These are phyloP conservation scores for Pao palembangensis DNA, from an alignment of 2,113 vertebrate genomes.

Conservation along the genomic window DNA sequence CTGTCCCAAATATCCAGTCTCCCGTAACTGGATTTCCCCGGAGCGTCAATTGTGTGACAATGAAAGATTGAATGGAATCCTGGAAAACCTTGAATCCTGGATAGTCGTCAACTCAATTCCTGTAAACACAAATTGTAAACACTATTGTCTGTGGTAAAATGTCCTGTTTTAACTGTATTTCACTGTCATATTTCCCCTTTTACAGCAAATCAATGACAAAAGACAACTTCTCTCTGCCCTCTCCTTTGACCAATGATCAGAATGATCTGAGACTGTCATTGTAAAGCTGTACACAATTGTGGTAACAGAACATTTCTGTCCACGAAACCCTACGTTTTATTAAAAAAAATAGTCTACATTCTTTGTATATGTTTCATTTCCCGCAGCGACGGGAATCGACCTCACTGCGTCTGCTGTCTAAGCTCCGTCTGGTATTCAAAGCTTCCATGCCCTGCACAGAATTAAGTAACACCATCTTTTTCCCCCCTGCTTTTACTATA, in stretches of 20 bases:
- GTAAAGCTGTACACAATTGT: too few species aligned
- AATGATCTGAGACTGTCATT: background rate
- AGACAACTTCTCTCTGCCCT: too few species aligned
- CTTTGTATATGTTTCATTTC: too few species aligned
- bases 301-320: too few species aligned
- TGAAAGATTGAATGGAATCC: background rate
- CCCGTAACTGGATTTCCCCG: background rate
- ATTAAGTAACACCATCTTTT: background rate
- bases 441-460: accelerated
- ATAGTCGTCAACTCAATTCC: too few species aligned
- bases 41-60: background rate
- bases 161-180: too few species aligned
- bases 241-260: background rate
- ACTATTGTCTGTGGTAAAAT: too few species aligned
- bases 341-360: too few species aligned
- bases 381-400: background rate
- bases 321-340: too few species aligned
- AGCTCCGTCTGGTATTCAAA: background rate
- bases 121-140: too few species aligned
- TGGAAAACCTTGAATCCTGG: background rate
- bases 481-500: conserved; percentile 14
- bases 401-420: background rate
- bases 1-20: background rate
- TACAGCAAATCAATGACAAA: too few species aligned
- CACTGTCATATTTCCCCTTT: too few species aligned